Evolutionary conservation across 1,140 invertebrate species (phyloP), one percentile per base, ranked within the genome.

Genomic region (Globodera ellingtonae): DNA sequence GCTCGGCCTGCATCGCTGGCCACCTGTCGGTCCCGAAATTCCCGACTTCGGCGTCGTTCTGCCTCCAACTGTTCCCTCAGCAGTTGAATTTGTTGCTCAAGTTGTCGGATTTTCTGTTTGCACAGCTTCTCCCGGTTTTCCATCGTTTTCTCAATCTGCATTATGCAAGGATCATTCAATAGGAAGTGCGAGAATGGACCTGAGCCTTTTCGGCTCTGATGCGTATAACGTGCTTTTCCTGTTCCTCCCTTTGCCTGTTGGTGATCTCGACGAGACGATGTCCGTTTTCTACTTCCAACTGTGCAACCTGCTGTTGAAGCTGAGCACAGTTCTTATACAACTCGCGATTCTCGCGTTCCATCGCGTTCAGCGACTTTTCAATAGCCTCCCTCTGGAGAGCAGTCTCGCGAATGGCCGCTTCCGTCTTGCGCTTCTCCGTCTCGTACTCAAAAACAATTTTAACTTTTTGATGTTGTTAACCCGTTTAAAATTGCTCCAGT

Each of bases 301-400:
- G 87, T 6, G 88, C 88, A 56, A 89, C 89, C 73, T 89, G 87
- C 67, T 89, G 88, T 70, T 89, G 87, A 21, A 89, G 79, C 79
- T 89, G 87, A 13, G 87, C 87, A 79, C 87, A 89, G 75, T 89
- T 89, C 76, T 89, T 89, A 83, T 89, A 89, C 67, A 89, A 79
- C 75, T 89, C 87, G 62, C 88, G 79, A 72, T 89, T 89, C 75
- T 89, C 87, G 62, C 88, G 82, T 76, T 89, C 87, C 87, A 89
- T 89, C 21, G 87, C 88, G 78, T 89, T 89, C 79, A 89, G 76
- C 2, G 87, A 89, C 77, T 89, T 89, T 78, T 89, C 87, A 66
- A 89, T 89, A 18, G 87, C 87, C 71, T 89, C 87, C 47, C 87
- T 65, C 67, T 89, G 87, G n/a, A 89, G 81, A 2, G 86, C 87